Conservation (phyloP, 2,113 vertebrate genomes). For the Clarias gariepinus region DNA sequence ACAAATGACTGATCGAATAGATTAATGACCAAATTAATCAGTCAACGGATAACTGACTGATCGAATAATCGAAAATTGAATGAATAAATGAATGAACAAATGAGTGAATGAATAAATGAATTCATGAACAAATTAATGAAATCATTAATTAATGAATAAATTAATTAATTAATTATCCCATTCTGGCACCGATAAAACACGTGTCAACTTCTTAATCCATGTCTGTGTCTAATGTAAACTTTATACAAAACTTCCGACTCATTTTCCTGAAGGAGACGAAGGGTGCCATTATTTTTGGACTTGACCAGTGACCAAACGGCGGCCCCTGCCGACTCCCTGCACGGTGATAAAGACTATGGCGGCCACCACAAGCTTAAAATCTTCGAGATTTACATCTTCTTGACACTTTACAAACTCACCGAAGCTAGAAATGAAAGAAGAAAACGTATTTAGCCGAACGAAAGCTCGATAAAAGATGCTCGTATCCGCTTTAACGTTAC, state of each 20-base stretch:
- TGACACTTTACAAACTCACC: no score
- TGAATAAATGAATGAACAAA: no score
- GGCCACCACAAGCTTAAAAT: conserved; percentile 17
- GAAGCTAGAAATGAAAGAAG: no score
- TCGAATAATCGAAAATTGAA: no score
- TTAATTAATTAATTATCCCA: background rate
- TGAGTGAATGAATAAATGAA: no score
- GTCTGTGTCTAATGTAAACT: background rate
- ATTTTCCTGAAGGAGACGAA: background rate
- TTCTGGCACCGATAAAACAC: no score
- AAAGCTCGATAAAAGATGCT: background rate
- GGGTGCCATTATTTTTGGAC: conserved; percentile 3
- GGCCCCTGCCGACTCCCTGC: conserved; percentile 5
- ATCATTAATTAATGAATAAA: no score
- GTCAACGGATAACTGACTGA: no score
- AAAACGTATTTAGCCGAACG: background rate
- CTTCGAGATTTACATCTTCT: background rate
- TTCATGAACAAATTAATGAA: no score
- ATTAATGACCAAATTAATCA: no score
- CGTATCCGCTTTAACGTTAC: background rate
- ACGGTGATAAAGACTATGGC: conserved; percentile 33
- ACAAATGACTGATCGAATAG: no score
- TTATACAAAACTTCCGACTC: background rate
- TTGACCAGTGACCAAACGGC: background rate
- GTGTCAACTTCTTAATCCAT: background rate